Conservation (phyloP, 2,113 vertebrate genomes). For the Crotalus tigris region DNA sequence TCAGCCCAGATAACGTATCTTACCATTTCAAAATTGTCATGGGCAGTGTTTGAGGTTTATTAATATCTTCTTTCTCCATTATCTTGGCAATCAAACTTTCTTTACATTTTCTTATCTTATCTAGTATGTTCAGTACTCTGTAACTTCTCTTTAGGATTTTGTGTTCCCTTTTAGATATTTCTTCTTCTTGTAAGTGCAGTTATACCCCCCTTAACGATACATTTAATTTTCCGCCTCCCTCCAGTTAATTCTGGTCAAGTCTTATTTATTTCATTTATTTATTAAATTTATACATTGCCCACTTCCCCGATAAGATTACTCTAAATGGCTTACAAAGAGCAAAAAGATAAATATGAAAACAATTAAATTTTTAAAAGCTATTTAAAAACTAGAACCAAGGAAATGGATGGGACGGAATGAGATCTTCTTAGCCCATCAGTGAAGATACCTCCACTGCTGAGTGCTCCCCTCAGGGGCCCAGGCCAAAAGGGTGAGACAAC, state of each 20-base stretch:
- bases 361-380: too few relatives aligned
- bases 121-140: neutral
- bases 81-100: neutral
- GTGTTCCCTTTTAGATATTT: neutral
- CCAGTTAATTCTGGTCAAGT: neutral
- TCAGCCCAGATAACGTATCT: neutral
- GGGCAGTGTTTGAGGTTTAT: neutral
- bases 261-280: neutral
- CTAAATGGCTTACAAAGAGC: too few relatives aligned
- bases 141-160: neutral
- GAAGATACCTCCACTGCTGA: too few relatives aligned
- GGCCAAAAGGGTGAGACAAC: too few relatives aligned
- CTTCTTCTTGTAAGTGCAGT: neutral
- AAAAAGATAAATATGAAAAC: too few relatives aligned
- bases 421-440: too few relatives aligned
- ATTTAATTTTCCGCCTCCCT: neutral
- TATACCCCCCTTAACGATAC: neutral
- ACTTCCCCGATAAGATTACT: too few relatives aligned
- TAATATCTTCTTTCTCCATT: neutral
- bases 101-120: neutral
- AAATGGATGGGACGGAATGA: too few relatives aligned
- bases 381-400: too few relatives aligned
- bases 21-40: neutral
- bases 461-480: too few relatives aligned
- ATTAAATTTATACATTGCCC: too few relatives aligned